Conservation (phyloP, 2,797 vertebrate genomes). For the Lutjanus campechanus region DNA sequence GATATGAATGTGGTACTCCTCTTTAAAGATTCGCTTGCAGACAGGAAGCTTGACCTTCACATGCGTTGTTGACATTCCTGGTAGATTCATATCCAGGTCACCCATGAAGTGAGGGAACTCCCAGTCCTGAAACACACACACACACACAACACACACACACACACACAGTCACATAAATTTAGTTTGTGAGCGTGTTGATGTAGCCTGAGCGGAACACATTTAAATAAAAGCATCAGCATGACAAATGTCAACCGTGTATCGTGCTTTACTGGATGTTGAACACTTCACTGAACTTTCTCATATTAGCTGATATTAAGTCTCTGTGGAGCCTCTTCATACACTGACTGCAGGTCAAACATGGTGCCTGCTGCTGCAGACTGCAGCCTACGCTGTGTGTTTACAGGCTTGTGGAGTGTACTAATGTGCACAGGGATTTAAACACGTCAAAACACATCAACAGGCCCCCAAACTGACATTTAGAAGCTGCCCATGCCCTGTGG, state of each 20-base stretch:
- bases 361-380: conserved; percentile 40
- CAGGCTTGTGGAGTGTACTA: conserved; percentile 47
- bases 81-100: conserved; percentile 96
- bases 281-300: conserved; percentile 46
- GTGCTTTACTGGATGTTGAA: conserved; percentile 38
- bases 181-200: not conserved
- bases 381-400: conserved; percentile 51
- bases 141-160: conserved; percentile 20
- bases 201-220: conserved; percentile 25
- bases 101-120: conserved; percentile 99
- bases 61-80: conserved; percentile 94
- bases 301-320: conserved; percentile 62
- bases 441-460: conserved; percentile 73
- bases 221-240: conserved; percentile 21
- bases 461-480: conserved; percentile 61
- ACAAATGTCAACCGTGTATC: conserved; percentile 48
- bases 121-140: conserved; percentile 90
- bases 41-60: conserved; percentile 95
- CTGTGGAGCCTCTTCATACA: conserved; percentile 46
- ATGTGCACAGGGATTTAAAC: conserved; percentile 61
- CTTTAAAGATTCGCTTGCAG: conserved; percentile 94
- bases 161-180: conserved; percentile 8
- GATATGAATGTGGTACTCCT: conserved; percentile 97
- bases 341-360: conserved; percentile 67
- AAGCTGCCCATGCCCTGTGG: conserved; percentile 49